Evolutionary conservation across 2,888 invertebrate species (phyloP).

Genomic region (Tenthredo distinguenda): DNA sequence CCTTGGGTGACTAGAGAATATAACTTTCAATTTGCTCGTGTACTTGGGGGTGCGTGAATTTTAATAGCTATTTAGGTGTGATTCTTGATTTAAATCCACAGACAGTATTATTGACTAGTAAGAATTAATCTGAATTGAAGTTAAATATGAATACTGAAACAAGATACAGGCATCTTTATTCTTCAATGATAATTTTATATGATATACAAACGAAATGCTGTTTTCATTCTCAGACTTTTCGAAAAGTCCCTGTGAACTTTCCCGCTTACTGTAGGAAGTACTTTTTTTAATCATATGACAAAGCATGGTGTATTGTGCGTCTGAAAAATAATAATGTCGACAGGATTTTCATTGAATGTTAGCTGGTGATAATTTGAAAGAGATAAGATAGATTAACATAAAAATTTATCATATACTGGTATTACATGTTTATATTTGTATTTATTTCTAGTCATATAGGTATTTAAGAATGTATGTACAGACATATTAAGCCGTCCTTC

Average conservation of each 20-base stretch:
- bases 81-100: constrained; percentile 14
- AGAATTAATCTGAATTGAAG: neutral
- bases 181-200: neutral
- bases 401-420: constrained; percentile 53
- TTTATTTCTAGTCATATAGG: constrained; percentile 64
- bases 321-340: constrained; percentile 17
- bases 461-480: constrained; percentile 61
- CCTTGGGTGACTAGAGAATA: neutral
- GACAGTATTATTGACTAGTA: constrained; percentile 2
- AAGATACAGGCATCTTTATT: neutral
- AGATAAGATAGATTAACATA: constrained; percentile 2
- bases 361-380: neutral
- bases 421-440: constrained; percentile 59
- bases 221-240: neutral
- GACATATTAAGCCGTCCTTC: constrained; percentile 54
- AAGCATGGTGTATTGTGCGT: neutral
- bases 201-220: neutral
- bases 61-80: neutral
- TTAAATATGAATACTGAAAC: neutral
- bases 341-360: neutral
- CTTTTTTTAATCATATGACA: constrained; percentile 13
- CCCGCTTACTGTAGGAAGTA: neutral
- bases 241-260: neutral
- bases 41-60: neutral
- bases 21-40: neutral